Evolutionary conservation across 1,140 invertebrate genomes (phyloP).

Genomic region (Pachypsylla venusta): DNA sequence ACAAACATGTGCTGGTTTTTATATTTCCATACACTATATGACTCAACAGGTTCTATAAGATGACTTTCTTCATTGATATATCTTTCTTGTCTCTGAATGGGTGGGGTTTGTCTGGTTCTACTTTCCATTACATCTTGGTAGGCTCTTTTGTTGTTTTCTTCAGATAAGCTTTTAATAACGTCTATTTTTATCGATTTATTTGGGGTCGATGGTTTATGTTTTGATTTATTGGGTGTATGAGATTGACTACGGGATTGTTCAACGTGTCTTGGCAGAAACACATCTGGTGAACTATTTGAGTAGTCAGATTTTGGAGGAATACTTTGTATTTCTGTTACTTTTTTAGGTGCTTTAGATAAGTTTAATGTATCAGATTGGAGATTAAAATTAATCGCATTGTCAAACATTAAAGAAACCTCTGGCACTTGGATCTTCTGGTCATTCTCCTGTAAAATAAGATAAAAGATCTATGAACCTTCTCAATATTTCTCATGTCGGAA

Average conservation of each 20-base stretch:
- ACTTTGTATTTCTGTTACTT: not conserved
- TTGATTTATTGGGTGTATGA: not conserved
- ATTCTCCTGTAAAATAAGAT: constrained; percentile 15
- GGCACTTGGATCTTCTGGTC: constrained; percentile 15
- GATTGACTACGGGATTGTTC: too few species aligned
- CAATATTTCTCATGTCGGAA: not conserved
- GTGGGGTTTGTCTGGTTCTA: too few species aligned
- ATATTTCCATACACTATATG: constrained; percentile 8
- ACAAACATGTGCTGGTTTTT: constrained; percentile 9
- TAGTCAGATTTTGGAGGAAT: not conserved
- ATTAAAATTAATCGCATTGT: not conserved
- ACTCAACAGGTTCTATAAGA: constrained; percentile 4
- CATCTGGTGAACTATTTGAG: not conserved
- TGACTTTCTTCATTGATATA: not conserved
- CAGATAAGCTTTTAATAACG: not conserved
- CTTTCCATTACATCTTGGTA: too few species aligned
- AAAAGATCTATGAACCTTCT: not conserved
- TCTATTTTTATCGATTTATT: not conserved
- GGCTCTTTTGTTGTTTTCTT: not conserved
- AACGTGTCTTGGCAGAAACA: too few species aligned
- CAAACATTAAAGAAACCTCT: constrained; percentile 18
- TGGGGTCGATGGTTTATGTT: constrained; percentile 2
- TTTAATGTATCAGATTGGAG: not conserved
- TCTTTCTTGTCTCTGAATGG: not conserved
- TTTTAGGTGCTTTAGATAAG: not conserved